Base-by-base conservation (phyloP, 1,140 invertebrate species). In the Hypothenemus hampei region DNA sequence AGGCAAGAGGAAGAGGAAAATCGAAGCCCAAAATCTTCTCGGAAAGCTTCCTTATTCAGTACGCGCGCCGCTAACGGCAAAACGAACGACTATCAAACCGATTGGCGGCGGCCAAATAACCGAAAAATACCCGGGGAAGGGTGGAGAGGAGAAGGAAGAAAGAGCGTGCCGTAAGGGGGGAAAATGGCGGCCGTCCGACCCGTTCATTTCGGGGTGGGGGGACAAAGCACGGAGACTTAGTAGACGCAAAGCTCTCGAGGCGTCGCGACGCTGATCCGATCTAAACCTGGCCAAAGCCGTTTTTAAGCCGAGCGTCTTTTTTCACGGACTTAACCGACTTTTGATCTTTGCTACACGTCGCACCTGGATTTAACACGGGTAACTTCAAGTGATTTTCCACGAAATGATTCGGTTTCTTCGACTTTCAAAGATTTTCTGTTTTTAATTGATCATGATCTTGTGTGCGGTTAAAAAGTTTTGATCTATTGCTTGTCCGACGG, bases 241-340 rank as follows among this genome's bases (percentile, higher is more conserved):
- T 67, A 60, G 59, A 58, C 58, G 68, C 66, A 69, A 68, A 69
- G 68, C 68, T 68, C 62, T 68, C 66, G 65, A 55, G 62, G 59
- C 64, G 68, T 65, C 67, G 68, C 65, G 65, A 67, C 63, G 65
- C 60, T 69, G 65, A 70, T 70, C 68, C 68, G 65, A 52, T 59
- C 65, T 70, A 70, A 70, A 70, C 67, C 68, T 62, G 62, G 60
- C 59, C 63, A 67, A 70, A 70, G 67, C 67, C 63, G 65, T 61
- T 70, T 70, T 68, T 70, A 70, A 70, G 68, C 67, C 63, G 60
- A 57, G 54, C 60, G 62, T 58, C 66, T 69, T 69, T 69, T 69
- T 68, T 65, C 63, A 57, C 52, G 60, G 64, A 66, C 65, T 67
- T 66, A 68, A 65, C 52, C 59, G 66, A 67, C 64, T 67, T 67